Percentiles rank a stretch among this genome's conserved stretches.
These are phyloP conservation scores for Triops longicaudatus DNA, from an alignment of 1,140 invertebrate species.

Conservation along the genomic window DNA sequence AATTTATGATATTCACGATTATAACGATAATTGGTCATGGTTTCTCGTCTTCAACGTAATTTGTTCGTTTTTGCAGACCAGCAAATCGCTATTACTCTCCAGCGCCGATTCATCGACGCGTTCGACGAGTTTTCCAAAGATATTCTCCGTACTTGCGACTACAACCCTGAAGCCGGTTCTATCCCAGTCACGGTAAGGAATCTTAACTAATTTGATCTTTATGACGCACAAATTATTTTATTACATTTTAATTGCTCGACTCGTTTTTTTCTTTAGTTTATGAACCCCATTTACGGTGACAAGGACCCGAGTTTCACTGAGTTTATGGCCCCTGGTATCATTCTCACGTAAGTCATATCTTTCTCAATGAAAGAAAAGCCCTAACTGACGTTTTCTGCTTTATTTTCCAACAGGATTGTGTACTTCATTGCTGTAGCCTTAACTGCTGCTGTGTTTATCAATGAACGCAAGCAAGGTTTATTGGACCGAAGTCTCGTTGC, in stretches of 20 bases:
- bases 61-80: slow-evolving; percentile 58
- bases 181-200: slow-evolving; percentile 57
- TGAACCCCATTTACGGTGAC: slow-evolving; percentile 77
- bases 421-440: slow-evolving; percentile 93
- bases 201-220: neutral
- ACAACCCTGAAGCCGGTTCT: slow-evolving; percentile 68
- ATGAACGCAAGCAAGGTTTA: slow-evolving; percentile 85
- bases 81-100: slow-evolving; percentile 75
- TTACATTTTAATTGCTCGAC: slow-evolving; percentile 17
- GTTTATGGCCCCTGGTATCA: slow-evolving; percentile 90
- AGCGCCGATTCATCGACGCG: slow-evolving; percentile 65
- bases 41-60: no score
- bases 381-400: slow-evolving; percentile 21
- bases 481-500: slow-evolving; percentile 81
- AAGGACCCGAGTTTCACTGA: slow-evolving; percentile 82
- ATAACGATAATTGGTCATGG: neutral
- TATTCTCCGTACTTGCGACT: slow-evolving; percentile 57
- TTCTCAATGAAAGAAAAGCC: neutral
- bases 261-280: slow-evolving; percentile 51
- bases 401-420: slow-evolving; percentile 63
- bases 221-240: neutral
- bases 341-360: slow-evolving; percentile 64
- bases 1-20: neutral
- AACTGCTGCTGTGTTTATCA: slow-evolving; percentile 81
- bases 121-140: slow-evolving; percentile 66